These are phyloP conservation scores for Falco novaeseelandiae DNA, from an alignment of 2,797 vertebrate species.

Conservation along the genomic window DNA sequence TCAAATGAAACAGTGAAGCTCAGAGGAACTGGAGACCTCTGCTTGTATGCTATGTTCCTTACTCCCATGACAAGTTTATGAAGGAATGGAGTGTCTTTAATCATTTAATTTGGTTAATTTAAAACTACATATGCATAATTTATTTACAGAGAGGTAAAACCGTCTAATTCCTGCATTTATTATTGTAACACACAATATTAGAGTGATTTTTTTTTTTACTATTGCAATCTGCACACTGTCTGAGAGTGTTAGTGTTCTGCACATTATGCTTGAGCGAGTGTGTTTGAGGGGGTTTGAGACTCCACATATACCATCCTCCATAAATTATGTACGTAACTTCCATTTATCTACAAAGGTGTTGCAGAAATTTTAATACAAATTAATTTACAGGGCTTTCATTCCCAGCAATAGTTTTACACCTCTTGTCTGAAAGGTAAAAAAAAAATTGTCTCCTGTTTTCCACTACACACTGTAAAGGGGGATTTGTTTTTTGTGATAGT, in stretches of 20 bases:
- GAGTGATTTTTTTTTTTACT: conserved; percentile 75
- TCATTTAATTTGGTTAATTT: conserved; percentile 90
- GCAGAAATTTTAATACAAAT: conserved; percentile 60
- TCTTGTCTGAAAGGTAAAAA: not conserved
- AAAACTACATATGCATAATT: conserved; percentile 85
- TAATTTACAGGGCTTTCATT: conserved; percentile 71
- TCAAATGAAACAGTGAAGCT: conserved; percentile 39
- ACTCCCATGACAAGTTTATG: conserved; percentile 84
- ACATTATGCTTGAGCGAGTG: conserved; percentile 71
- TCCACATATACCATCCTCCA: conserved; percentile 73
- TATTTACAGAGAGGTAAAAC: conserved; percentile 84
- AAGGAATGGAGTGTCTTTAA: conserved; percentile 88
- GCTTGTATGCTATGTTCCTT: conserved; percentile 25
- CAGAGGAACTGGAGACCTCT: conserved; percentile 47
- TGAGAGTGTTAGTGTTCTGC: conserved; percentile 78
- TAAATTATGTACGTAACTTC: conserved; percentile 81
- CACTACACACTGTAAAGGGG: not conserved
- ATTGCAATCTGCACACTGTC: conserved; percentile 76
- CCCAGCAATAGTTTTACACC: conserved; percentile 42
- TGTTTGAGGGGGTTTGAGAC: conserved; percentile 68
- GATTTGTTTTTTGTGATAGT: not conserved
- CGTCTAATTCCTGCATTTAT: conserved; percentile 87
- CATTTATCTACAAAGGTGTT: conserved; percentile 75
- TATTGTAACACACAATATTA: conserved; percentile 81
- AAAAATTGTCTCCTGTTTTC: not conserved